These are phyloP conservation scores for Halocaridina rubra DNA, from an alignment of 2,888 invertebrate genomes.

Conservation along the genomic window DNA sequence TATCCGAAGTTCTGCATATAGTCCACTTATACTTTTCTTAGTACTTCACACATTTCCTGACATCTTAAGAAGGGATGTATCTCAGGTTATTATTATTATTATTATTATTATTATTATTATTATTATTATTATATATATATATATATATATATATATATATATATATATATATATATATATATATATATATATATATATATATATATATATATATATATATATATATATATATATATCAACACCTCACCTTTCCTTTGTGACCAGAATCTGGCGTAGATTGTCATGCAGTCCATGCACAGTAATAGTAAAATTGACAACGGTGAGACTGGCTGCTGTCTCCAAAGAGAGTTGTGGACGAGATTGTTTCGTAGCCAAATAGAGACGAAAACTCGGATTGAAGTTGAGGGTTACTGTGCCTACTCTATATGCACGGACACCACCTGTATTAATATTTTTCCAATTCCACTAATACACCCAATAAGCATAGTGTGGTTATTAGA, in stretches of 20 bases:
- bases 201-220: conserved; percentile 35
- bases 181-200: conserved; percentile 32
- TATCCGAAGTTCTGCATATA: too few species aligned
- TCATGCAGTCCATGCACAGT: conserved; percentile 57
- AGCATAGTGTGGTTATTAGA: too few species aligned
- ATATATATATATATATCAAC: conserved; percentile 20
- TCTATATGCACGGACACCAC: conserved; percentile 31
- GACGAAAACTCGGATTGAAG: conserved; percentile 68
- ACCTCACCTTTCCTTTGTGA: conserved; percentile 41
- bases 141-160: too few species aligned
- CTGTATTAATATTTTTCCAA: too few species aligned
- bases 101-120: too few species aligned
- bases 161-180: conserved; percentile 8
- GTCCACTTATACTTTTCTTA: too few species aligned
- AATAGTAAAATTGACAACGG: conserved; percentile 57
- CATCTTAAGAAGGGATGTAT: too few species aligned
- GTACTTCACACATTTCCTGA: too few species aligned
- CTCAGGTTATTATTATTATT: too few species aligned
- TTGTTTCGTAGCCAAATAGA: conserved; percentile 69
- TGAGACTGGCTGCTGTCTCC: conserved; percentile 65
- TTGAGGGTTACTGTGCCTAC: conserved; percentile 61
- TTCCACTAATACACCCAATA: too few species aligned
- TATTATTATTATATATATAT: too few species aligned
- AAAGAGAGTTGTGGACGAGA: conserved; percentile 71
- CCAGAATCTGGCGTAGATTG: conserved; percentile 52